A percentile compares a stretch with the other conserved stretches of the same genome.
phyloP scores from a whole-genome alignment of 1,140 invertebrate genomes.

The Vanessa atalanta region DNA sequence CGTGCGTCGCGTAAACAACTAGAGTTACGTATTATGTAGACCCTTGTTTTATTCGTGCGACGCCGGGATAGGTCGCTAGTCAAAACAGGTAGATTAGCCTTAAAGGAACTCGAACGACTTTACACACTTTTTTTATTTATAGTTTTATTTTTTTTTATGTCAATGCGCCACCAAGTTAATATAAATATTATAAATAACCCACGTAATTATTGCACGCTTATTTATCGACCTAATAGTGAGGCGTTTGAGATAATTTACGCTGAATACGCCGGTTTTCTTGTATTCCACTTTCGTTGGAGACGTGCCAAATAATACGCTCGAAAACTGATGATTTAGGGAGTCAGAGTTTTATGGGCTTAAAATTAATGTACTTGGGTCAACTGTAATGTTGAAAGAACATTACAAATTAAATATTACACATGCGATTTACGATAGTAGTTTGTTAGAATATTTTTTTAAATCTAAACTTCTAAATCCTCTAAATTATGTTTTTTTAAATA shows the following conservation, averaged over 20 bases:
- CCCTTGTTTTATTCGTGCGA: no score
- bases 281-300: slow-evolving; percentile 17
- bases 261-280: slow-evolving; percentile 16
- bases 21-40: no score
- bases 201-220: slow-evolving; percentile 1
- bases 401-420: no score
- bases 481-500: neutral
- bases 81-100: no score
- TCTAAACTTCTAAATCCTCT: neutral
- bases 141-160: no score
- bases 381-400: neutral
- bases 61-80: no score
- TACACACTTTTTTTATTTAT: no score
- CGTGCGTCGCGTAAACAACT: no score
- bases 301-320: slow-evolving; percentile 27
- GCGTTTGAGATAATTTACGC: slow-evolving; percentile 20
- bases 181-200: neutral
- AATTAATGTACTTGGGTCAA: slow-evolving; percentile 2
- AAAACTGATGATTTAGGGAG: slow-evolving; percentile 13
- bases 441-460: neutral
- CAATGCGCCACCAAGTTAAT: no score
- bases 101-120: no score
- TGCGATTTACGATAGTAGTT: neutral
- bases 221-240: neutral
- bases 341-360: slow-evolving; percentile 14